A percentile compares a stretch with the other conserved stretches of the same genome.
These are phyloP conservation scores for Carassius carassius DNA, from an alignment of 2,113 vertebrate species.

Conservation along the genomic window DNA sequence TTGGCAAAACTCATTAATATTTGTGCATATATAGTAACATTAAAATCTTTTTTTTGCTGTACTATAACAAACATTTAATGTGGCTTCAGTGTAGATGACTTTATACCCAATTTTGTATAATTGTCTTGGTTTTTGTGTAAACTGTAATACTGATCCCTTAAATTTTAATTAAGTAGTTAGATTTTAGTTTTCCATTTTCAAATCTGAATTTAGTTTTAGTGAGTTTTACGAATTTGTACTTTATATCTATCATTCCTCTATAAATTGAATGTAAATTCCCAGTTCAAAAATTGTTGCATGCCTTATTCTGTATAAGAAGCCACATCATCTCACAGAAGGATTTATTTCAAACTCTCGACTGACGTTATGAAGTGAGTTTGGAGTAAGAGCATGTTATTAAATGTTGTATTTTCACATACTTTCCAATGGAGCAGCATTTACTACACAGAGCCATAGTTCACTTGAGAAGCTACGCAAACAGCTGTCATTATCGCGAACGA, in stretches of 20 bases:
- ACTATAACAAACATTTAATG: neutral
- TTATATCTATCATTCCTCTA: neutral
- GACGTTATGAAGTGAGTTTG: no score
- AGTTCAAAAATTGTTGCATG: neutral
- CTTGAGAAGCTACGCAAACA: no score
- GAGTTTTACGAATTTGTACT: neutral
- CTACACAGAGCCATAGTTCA: no score
- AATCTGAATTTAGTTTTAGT: neutral
- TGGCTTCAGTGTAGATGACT: neutral
- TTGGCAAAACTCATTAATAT: neutral
- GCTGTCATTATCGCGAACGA: no score
- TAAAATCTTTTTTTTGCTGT: neutral
- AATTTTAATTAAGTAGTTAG: neutral
- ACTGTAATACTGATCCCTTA: neutral
- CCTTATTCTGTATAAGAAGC: no score
- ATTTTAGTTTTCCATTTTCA: neutral
- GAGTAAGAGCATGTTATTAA: no score
- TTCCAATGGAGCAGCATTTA: no score
- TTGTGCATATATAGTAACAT: neutral
- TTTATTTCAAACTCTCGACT: no score
- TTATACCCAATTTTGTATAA: neutral
- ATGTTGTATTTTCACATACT: no score
- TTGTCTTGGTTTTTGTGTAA: neutral
- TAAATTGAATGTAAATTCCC: neutral
- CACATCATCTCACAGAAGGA: no score